A percentile compares a stretch with the other conserved stretches of the same genome.
These are phyloP conservation scores for Papilio aristodemus DNA, from an alignment of 1,140 invertebrate species.

Conservation along the genomic window DNA sequence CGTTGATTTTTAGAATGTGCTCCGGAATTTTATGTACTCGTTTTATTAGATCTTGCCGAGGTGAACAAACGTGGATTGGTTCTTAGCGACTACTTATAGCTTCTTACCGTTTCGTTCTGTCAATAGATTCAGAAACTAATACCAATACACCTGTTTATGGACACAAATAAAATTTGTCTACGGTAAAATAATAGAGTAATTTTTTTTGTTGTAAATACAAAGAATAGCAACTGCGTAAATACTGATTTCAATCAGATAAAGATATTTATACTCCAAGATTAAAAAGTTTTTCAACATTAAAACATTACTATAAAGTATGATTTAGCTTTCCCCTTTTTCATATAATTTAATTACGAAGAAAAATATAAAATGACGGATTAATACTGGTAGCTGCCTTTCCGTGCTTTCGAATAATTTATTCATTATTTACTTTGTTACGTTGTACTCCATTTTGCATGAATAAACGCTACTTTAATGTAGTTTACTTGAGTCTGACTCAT, in stretches of 20 bases:
- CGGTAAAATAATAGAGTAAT: no score
- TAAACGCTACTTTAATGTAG: not conserved
- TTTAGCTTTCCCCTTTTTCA: no score
- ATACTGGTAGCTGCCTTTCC: not conserved
- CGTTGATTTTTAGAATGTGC: conserved; percentile 27
- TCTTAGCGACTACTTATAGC: conserved; percentile 13
- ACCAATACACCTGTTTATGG: not conserved
- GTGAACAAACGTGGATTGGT: conserved; percentile 28
- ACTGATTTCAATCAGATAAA: not conserved
- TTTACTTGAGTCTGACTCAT: not conserved
- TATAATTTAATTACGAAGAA: not conserved
- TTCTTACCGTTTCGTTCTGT: not conserved
- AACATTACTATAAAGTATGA: no score
- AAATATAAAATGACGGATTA: not conserved
- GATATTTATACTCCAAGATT: no score
- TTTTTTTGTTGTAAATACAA: no score
- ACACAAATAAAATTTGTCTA: no score
- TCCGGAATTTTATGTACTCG: conserved; percentile 21
- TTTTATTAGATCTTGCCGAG: conserved; percentile 28
- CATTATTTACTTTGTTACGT: not conserved
- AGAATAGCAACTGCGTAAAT: no score
- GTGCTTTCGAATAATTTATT: not conserved
- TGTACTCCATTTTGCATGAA: not conserved
- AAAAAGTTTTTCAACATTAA: no score
- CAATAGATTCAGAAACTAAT: not conserved